phyloP scores from a whole-genome alignment of 2,888 invertebrate genomes.

The Amblyjoppa fuscipennis region DNA sequence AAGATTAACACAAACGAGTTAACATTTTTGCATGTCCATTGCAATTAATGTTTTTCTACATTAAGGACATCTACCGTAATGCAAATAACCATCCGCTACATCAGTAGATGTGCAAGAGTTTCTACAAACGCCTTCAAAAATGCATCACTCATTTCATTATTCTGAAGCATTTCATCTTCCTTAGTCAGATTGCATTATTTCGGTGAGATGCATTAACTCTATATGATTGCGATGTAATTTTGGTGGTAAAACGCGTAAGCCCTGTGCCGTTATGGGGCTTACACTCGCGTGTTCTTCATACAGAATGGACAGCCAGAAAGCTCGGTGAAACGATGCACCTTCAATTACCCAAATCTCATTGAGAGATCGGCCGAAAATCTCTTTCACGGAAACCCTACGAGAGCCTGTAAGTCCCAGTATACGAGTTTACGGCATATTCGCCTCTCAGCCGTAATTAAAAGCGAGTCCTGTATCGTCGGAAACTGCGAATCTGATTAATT shows the following conservation, averaged over 20 bases:
- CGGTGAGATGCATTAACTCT: background rate
- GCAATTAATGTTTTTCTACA: too few species aligned
- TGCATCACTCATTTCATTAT: too few species aligned
- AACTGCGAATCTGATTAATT: constrained; percentile 6
- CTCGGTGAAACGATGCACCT: background rate
- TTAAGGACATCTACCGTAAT: too few species aligned
- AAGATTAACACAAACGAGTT: too few species aligned
- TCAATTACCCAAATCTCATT: constrained; percentile 5
- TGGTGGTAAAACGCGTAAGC: background rate
- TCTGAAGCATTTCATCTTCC: background rate
- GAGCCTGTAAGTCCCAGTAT: background rate
- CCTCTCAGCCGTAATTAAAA: background rate
- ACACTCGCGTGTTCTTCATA: background rate
- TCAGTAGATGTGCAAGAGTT: too few species aligned
- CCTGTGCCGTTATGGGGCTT: background rate
- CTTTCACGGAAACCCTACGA: background rate
- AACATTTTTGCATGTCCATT: too few species aligned
- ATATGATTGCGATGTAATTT: background rate
- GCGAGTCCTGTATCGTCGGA: background rate
- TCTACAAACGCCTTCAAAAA: too few species aligned
- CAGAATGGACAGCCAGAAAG: background rate
- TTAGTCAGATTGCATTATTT: background rate
- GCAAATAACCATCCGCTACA: too few species aligned
- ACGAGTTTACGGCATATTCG: background rate
- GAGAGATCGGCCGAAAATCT: background rate